Evolutionary conservation across 2,797 vertebrate species (phyloP).

Genomic region (Sternotherus odoratus): DNA sequence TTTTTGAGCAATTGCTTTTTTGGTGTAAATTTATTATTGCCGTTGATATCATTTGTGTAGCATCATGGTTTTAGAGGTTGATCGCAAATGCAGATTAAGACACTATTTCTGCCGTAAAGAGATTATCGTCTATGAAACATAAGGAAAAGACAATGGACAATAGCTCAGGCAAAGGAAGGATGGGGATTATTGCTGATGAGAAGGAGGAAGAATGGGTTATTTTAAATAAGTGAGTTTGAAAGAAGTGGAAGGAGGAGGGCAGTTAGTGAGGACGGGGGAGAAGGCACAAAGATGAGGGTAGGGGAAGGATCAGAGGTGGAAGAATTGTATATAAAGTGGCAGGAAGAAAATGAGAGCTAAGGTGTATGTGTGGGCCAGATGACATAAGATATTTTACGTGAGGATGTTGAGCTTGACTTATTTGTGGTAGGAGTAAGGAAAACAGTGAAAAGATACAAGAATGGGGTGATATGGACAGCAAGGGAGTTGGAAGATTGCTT

Average conservation of each 20-base stretch:
- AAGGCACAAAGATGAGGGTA: background rate
- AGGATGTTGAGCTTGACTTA: background rate
- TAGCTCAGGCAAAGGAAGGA: background rate
- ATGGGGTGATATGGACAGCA: background rate
- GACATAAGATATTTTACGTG: background rate
- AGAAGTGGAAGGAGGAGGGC: background rate
- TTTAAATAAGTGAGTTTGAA: background rate
- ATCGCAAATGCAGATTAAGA: conserved; percentile 40
- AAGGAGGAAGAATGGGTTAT: background rate
- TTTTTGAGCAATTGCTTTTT: conserved; percentile 18
- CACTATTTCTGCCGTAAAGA: conserved; percentile 48
- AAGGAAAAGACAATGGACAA: background rate
- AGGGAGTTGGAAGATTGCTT: background rate
- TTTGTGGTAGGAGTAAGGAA: background rate
- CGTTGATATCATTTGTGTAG: conserved; percentile 57
- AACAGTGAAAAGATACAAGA: background rate
- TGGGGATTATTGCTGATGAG: background rate
- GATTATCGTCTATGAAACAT: conserved; percentile 36
- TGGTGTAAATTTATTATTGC: conserved; percentile 56
- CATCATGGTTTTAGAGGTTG: conserved; percentile 36
- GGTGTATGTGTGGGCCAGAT: accelerated
- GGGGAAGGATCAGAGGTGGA: background rate
- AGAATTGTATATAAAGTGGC: conserved; percentile 10
- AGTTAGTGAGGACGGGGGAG: background rate
- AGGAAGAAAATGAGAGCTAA: conserved; percentile 21